Conservation (phyloP, 1,140 invertebrate species). For the Holotrichia oblita region DNA sequence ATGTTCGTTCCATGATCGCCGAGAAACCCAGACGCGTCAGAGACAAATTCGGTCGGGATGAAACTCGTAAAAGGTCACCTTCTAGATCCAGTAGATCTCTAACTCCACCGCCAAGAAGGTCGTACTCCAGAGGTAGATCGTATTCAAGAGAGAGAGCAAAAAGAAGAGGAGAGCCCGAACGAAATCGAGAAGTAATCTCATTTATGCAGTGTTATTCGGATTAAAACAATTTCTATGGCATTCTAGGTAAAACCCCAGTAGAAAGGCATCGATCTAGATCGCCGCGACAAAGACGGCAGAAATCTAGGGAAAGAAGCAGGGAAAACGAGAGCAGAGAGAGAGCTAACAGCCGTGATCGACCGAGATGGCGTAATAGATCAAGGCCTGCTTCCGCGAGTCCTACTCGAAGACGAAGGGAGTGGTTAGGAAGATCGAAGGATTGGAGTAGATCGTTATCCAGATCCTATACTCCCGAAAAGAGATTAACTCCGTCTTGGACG, state of each 20-base stretch:
- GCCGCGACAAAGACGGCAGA: conserved; percentile 52
- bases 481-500: conserved; percentile 61
- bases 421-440: conserved; percentile 48
- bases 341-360: background rate
- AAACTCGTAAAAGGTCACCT: conserved; percentile 50
- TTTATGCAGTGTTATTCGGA: background rate
- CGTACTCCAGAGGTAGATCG: conserved; percentile 50
- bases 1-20: conserved; percentile 79
- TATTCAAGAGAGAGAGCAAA: background rate
- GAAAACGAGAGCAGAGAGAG: conserved; percentile 58
- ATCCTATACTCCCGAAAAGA: conserved; percentile 56
- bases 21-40: conserved; percentile 75
- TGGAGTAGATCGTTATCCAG: conserved; percentile 59
- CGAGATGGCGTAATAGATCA: conserved; percentile 48
- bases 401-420: conserved; percentile 47
- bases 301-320: conserved; percentile 61
- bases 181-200: conserved; percentile 7
- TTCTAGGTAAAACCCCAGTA: background rate
- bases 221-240: background rate
- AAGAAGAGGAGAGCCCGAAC: conserved; percentile 14
- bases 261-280: conserved; percentile 51
- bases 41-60: conserved; percentile 84
- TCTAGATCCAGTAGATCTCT: conserved; percentile 55
- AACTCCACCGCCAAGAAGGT: conserved; percentile 50
- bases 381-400: conserved; percentile 51